Percentiles rank a stretch among this genome's conserved stretches.
phyloP scores from a whole-genome alignment of 2,113 vertebrate genomes.

The Lutjanus erythropterus region DNA sequence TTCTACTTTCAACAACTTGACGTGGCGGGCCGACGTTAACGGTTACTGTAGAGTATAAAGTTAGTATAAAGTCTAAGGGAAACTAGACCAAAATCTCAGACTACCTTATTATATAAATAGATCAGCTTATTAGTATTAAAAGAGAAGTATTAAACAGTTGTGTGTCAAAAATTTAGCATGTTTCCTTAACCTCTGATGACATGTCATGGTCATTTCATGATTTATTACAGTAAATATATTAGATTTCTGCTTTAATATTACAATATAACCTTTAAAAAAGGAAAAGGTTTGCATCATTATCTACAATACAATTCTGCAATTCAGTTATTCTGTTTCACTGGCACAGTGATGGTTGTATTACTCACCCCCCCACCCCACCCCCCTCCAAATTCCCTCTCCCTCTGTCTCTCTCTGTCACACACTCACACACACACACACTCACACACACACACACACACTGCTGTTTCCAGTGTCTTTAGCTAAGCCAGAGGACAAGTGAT shows the following conservation, averaged over 20 bases:
- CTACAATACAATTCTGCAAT: not conserved
- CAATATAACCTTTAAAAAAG: not conserved
- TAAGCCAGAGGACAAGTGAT: constrained; percentile 67
- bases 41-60: too few species aligned
- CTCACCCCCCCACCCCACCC: not conserved
- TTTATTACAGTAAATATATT: too few species aligned
- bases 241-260: too few species aligned
- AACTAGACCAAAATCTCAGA: not conserved
- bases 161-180: too few species aligned
- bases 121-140: not conserved
- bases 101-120: too few species aligned
- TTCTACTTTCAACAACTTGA: too few species aligned
- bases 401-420: too few species aligned
- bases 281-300: not conserved
- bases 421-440: not conserved
- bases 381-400: too few species aligned
- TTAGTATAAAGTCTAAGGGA: not conserved
- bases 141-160: too few species aligned
- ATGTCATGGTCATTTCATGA: too few species aligned
- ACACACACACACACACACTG: not conserved
- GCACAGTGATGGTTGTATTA: not conserved
- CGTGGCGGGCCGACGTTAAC: too few species aligned
- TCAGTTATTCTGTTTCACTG: constrained; percentile 3
- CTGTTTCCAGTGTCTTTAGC: constrained; percentile 63
- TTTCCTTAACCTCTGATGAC: too few species aligned